Base-by-base conservation (phyloP, 2,888 invertebrate genomes). In the Lasioglossum lativentre region DNA sequence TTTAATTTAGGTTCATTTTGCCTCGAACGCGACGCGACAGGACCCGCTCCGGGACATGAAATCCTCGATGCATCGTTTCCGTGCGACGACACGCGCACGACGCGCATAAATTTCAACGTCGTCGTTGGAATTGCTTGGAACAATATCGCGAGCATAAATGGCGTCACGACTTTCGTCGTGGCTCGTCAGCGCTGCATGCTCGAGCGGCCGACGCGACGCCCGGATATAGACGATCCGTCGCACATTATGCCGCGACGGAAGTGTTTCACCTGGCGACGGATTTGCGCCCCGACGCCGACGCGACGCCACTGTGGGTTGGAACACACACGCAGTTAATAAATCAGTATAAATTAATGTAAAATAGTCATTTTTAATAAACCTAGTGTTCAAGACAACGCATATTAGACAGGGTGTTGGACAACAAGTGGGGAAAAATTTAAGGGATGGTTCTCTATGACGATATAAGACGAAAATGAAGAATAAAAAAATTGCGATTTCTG, bases 51-150 rank as follows among this genome's bases (percentile, higher is more conserved):
- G 66, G 34, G 38, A 66, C 38, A 30, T 4, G 40, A 56, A 27
- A n/a, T 78, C 38, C 70, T 23, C 52, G 2, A 40, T 78, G 70
- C 40, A 42, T 71, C 78, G 52, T 68, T 38, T 16, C 19, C 14
- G 27, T n/a, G 52, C 40, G 78, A 56, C 30, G 78, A 56, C 73
- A 30, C 38, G 66, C 14, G 45, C 23, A 2, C 14, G 34, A 14
- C 38, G 78, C 10, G 72, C 59, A 52, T 73, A 78, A 73, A 73
- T 78, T 78, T 63, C 73, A 45, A 12, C n/a, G 10, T 63, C 73
- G 16, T n/a, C 63, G 23, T 23, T 8, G 63, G 38, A 78, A 78
- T 73, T 78, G 59, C 78, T 73, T 73, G 63, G 78, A 45, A 73
- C 73, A 73, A 73, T 78, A 34, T 73, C 63, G 19, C 63, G 72